These are phyloP conservation scores for Percopsis transmontana DNA, from an alignment of 2,113 vertebrate species.

Conservation along the genomic window DNA sequence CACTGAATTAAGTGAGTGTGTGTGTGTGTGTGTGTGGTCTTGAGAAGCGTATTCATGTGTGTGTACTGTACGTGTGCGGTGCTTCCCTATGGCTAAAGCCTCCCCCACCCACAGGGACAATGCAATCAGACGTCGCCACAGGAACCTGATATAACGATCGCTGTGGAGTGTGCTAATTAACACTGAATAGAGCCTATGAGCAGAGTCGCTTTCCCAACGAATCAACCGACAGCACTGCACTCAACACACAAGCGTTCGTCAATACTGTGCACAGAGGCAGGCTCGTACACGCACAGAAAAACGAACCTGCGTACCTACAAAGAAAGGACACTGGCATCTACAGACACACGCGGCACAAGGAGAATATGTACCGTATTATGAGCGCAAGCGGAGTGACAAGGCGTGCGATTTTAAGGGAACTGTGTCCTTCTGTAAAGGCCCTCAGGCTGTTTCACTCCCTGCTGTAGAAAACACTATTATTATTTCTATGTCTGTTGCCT, in stretches of 20 bases:
- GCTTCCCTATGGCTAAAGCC: constrained; percentile 55
- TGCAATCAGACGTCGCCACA: constrained; percentile 79
- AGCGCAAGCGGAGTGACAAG: constrained; percentile 64
- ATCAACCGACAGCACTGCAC: constrained; percentile 56
- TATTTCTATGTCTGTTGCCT: constrained; percentile 70
- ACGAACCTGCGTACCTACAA: constrained; percentile 23
- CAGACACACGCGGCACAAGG: constrained; percentile 33
- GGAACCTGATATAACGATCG: constrained; percentile 88
- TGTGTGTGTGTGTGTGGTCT: constrained; percentile 42
- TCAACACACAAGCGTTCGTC: constrained; percentile 38
- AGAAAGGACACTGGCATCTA: constrained; percentile 37
- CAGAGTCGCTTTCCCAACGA: constrained; percentile 52
- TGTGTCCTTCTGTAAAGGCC: constrained; percentile 67
- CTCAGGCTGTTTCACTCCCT: constrained; percentile 68
- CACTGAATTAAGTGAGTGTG: constrained; percentile 25
- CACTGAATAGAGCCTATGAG: constrained; percentile 67
- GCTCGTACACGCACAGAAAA: constrained; percentile 39
- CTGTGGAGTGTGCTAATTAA: constrained; percentile 83
- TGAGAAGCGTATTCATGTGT: too few species aligned
- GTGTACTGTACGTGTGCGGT: not conserved
- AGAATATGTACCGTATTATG: constrained; percentile 55
- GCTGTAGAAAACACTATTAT: constrained; percentile 72
- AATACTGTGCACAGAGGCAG: constrained; percentile 30
- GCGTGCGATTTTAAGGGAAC: constrained; percentile 62
- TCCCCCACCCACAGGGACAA: constrained; percentile 71